Conservation (phyloP, 2,888 invertebrate species). For the Tricholauxania praeusta region DNA sequence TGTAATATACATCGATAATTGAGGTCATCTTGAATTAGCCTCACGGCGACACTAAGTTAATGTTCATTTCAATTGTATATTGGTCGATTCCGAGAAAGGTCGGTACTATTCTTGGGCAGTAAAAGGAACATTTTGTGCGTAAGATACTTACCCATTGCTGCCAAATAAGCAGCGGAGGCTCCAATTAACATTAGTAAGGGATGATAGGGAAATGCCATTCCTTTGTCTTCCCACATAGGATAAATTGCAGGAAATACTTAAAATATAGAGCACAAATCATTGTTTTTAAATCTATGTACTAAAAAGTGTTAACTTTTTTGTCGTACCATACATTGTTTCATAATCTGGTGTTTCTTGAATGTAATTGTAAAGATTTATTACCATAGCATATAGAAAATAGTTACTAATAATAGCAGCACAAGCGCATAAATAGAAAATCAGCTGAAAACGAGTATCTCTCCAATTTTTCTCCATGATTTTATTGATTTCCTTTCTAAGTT, state of each 20-base stretch:
- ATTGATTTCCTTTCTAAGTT: conserved; percentile 51
- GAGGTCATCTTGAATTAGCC: too few relatives aligned
- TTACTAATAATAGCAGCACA: conserved; percentile 48
- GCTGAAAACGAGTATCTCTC: conserved; percentile 52
- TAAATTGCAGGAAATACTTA: conserved; percentile 51
- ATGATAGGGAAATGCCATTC: conserved; percentile 57
- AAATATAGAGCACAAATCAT: conserved; percentile 15
- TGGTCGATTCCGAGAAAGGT: too few relatives aligned
- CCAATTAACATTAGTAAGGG: conserved; percentile 52
- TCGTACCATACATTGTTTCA: conserved; percentile 53
- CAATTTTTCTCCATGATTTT: conserved; percentile 52
- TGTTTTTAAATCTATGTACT: conserved; percentile 52
- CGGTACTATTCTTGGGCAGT: too few relatives aligned
- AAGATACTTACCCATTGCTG: conserved; percentile 53
- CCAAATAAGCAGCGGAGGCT: conserved; percentile 44
- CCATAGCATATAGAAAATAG: conserved; percentile 52
- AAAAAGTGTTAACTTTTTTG: conserved; percentile 44
- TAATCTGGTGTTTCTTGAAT: conserved; percentile 46
- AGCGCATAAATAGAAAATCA: conserved; percentile 52
- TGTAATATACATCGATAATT: too few relatives aligned
- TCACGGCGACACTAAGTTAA: too few relatives aligned
- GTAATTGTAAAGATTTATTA: conserved; percentile 50
- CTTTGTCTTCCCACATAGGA: conserved; percentile 14
- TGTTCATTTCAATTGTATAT: too few relatives aligned
- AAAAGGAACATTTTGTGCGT: too few relatives aligned